phyloP scores from a whole-genome alignment of 2,888 invertebrate species.

The Gandaritis pyraliata region DNA sequence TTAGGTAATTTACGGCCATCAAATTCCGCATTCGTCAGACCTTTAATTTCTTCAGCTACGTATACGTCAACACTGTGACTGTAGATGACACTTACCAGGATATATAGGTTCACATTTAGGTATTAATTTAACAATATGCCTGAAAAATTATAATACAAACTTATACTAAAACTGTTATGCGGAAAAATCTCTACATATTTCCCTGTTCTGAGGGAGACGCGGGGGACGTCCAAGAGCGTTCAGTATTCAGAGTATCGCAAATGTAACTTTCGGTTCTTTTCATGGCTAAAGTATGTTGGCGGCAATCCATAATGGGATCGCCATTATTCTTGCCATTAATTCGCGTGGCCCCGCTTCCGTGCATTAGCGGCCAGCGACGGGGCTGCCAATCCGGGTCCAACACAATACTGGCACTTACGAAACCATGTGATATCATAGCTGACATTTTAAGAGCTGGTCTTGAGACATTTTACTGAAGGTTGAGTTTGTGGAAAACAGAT shows the following conservation, averaged over 20 bases:
- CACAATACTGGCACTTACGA: conserved; percentile 51
- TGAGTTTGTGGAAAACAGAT: no score
- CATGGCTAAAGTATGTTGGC: conserved; percentile 85
- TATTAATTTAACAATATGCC: no score
- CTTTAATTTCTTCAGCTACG: no score
- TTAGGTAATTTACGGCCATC: no score
- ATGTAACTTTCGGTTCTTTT: conserved; percentile 85
- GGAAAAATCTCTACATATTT: conserved; percentile 35
- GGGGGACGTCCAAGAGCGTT: conserved; percentile 71
- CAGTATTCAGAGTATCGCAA: conserved; percentile 85
- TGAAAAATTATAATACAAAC: neutral
- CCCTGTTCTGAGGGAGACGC: conserved; percentile 51
- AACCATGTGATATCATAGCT: conserved; percentile 34
- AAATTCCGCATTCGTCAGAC: no score
- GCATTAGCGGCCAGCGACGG: conserved; percentile 79
- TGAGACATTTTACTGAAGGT: conserved; percentile 14
- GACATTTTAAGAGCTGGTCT: conserved; percentile 25
- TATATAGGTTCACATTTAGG: no score
- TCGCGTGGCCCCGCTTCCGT: conserved; percentile 82
- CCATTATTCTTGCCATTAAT: conserved; percentile 85
- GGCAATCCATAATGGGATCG: conserved; percentile 85
- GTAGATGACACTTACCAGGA: no score
- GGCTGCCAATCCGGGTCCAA: conserved; percentile 73
- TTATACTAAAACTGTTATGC: conserved; percentile 1
- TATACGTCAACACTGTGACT: no score